Percentiles rank a stretch among this genome's conserved stretches.
Evolutionary conservation across 2,797 vertebrate species (phyloP).

Genomic region (Siniperca undulata): DNA sequence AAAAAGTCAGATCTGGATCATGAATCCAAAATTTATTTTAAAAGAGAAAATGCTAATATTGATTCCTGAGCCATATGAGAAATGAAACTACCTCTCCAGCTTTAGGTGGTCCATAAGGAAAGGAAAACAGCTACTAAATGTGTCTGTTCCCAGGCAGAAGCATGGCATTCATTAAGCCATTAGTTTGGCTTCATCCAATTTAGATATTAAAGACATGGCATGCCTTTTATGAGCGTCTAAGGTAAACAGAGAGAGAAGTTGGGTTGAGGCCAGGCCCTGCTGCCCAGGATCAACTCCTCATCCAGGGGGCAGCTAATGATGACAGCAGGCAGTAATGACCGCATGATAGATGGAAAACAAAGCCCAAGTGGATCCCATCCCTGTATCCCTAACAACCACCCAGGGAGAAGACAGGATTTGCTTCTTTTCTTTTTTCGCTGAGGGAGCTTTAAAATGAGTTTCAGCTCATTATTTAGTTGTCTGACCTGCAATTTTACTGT

Average conservation of each 20-base stretch:
- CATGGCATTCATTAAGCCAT: constrained; percentile 33
- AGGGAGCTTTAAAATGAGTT: too few relatives aligned
- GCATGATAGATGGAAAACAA: constrained; percentile 77
- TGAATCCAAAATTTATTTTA: neutral
- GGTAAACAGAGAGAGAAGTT: constrained; percentile 71
- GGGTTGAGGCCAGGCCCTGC: constrained; percentile 61
- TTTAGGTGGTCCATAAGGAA: neutral
- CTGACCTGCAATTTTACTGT: too few relatives aligned
- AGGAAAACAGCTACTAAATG: constrained; percentile 5
- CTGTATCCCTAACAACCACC: constrained; percentile 41
- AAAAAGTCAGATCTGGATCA: neutral
- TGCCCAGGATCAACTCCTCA: constrained; percentile 66
- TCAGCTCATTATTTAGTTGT: too few relatives aligned
- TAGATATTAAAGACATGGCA: constrained; percentile 52
- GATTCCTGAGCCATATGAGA: neutral
- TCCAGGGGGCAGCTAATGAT: constrained; percentile 66
- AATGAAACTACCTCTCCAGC: neutral
- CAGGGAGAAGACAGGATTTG: constrained; percentile 16
- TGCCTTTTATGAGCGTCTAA: constrained; percentile 59
- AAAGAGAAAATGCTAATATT: constrained; percentile 8
- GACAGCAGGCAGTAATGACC: constrained; percentile 75
- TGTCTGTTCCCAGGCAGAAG: constrained; percentile 15
- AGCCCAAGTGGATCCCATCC: constrained; percentile 48
- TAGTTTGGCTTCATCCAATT: constrained; percentile 59
- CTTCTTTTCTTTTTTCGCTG: constrained; percentile 8